These are phyloP conservation scores for Psettodes erumei DNA, from an alignment of 2,113 vertebrate genomes.

Conservation along the genomic window DNA sequence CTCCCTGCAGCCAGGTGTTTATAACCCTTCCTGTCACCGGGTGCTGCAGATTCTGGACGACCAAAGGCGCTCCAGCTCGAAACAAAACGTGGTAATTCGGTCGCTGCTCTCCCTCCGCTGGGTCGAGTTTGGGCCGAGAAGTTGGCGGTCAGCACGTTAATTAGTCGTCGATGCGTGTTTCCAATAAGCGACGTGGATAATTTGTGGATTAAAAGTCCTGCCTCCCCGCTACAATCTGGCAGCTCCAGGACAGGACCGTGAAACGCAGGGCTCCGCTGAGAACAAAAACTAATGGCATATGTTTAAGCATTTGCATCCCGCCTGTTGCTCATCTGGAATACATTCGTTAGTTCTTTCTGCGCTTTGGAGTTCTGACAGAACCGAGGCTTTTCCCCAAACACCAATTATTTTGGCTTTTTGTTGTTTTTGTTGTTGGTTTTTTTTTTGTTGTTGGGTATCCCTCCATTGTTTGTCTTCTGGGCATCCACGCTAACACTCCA, in stretches of 20 bases:
- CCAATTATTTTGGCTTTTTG: constrained; percentile 55
- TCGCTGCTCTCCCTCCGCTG: background rate
- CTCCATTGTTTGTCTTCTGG: constrained; percentile 50
- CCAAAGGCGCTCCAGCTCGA: background rate
- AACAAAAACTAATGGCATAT: background rate
- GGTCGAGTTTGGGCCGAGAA: background rate
- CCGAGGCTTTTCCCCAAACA: constrained; percentile 37
- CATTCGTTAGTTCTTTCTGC: constrained; percentile 1
- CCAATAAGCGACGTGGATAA: background rate
- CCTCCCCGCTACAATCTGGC: background rate
- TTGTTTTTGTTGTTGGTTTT: constrained; percentile 11
- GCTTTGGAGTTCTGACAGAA: constrained; percentile 11
- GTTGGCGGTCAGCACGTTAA: background rate
- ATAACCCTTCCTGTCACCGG: constrained; percentile 35
- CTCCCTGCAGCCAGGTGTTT: constrained; percentile 53
- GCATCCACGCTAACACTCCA: constrained; percentile 21
- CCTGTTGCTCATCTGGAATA: constrained; percentile 4
- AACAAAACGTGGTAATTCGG: constrained; percentile 6
- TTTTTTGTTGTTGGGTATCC: constrained; percentile 28
- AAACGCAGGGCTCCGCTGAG: background rate
- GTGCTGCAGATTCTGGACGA: background rate
- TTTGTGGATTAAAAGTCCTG: background rate
- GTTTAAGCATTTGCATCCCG: background rate
- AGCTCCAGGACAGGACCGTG: background rate
- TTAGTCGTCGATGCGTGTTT: background rate